Evolutionary conservation across 1,140 invertebrate species (phyloP).

Genomic region (Drosophila gunungcola): DNA sequence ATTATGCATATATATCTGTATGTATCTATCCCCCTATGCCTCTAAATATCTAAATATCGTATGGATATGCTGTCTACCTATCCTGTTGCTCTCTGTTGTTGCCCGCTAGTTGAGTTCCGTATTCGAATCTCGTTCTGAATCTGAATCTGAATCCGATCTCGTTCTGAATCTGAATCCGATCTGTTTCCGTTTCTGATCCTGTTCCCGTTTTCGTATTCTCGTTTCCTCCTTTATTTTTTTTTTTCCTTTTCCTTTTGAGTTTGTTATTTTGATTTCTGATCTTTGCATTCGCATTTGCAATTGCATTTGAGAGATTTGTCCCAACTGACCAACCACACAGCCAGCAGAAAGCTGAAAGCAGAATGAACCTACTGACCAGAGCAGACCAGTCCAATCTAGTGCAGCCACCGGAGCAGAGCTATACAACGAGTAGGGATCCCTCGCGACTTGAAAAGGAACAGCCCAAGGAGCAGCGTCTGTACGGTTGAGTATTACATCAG

Average conservation of each 20-base stretch:
- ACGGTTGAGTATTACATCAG: slow-evolving; percentile 98
- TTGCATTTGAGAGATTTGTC: slow-evolving; percentile 9
- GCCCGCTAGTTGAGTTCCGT: neutral
- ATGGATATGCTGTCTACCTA: slow-evolving; percentile 20
- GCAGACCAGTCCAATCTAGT: neutral
- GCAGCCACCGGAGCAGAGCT: slow-evolving; percentile 7
- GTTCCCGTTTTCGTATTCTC: slow-evolving; percentile 20
- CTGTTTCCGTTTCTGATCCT: slow-evolving; percentile 1
- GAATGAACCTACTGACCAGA: no score
- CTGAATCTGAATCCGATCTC: neutral
- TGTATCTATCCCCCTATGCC: slow-evolving; percentile 6
- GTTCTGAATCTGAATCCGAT: neutral
- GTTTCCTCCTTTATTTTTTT: slow-evolving; percentile 1
- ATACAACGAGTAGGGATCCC: neutral
- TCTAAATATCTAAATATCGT: slow-evolving; percentile 19
- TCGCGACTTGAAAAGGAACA: neutral
- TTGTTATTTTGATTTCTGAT: slow-evolving; percentile 40
- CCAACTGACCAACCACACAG: neutral
- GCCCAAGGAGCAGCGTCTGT: slow-evolving; percentile 59
- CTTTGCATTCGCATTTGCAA: slow-evolving; percentile 29
- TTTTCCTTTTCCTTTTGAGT: slow-evolving; percentile 37
- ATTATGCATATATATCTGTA: slow-evolving; percentile 10
- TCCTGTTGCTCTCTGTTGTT: slow-evolving; percentile 22
- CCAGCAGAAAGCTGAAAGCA: neutral
- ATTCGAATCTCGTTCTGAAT: neutral